phyloP scores from a whole-genome alignment of 2,888 invertebrate species.

The Graphium colonna region DNA sequence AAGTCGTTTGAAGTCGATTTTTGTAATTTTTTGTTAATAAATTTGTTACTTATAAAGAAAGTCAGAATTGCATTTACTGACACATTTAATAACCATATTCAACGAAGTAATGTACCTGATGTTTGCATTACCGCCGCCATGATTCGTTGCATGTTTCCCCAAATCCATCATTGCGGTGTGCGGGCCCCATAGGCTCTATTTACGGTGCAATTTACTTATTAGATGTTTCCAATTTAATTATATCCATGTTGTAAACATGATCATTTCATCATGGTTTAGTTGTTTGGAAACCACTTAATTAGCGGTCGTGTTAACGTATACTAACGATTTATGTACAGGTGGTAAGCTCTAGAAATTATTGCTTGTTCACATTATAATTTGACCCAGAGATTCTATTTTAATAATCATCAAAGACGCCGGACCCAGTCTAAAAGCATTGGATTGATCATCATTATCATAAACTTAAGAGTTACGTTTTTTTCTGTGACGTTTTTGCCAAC shows the following conservation, averaged over 20 bases:
- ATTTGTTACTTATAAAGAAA: too few relatives aligned
- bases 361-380: too few relatives aligned
- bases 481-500: too few relatives aligned
- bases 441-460: too few relatives aligned
- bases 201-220: constrained; percentile 21
- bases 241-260: constrained; percentile 9
- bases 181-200: constrained; percentile 9
- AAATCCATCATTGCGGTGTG: constrained; percentile 2
- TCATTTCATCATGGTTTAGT: constrained; percentile 17
- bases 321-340: too few relatives aligned
- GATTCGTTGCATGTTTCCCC: neutral
- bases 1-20: too few relatives aligned
- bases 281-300: constrained; percentile 20
- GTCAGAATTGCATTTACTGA: neutral
- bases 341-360: too few relatives aligned
- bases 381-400: neutral
- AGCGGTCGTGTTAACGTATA: constrained; percentile 1
- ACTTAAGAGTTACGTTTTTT: too few relatives aligned
- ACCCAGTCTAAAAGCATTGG: too few relatives aligned
- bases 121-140: neutral
- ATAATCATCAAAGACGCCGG: too few relatives aligned
- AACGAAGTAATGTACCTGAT: neutral
- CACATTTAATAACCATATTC: neutral
- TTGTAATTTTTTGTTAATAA: too few relatives aligned
- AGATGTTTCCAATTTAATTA: constrained; percentile 21